These are phyloP conservation scores for Stegophylla sp. DNA, from an alignment of 2,888 invertebrate species.

Conservation along the genomic window DNA sequence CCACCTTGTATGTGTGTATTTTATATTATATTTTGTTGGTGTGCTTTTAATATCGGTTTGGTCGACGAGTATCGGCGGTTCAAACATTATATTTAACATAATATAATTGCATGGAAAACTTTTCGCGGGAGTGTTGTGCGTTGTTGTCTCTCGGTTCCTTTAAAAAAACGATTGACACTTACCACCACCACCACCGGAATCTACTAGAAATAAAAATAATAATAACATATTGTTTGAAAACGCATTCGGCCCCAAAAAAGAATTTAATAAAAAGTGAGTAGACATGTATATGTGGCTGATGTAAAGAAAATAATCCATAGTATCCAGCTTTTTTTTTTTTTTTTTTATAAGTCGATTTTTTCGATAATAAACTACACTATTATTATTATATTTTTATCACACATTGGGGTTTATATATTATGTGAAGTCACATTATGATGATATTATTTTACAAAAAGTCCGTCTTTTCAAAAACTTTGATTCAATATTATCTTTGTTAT, in stretches of 20 bases:
- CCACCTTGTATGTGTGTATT: not conserved
- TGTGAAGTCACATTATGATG: constrained; percentile 14
- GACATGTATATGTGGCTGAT: not conserved
- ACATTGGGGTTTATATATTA: constrained; percentile 19
- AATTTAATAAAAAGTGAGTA: constrained; percentile 45
- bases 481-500: not conserved
- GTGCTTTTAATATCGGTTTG: not conserved
- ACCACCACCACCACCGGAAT: constrained; percentile 15
- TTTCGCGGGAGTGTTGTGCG: not conserved
- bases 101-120: constrained; percentile 3
- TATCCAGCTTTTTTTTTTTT: constrained; percentile 18
- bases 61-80: constrained; percentile 11
- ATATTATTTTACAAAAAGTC: constrained; percentile 18
- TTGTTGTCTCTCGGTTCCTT: not conserved
- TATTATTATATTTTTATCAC: constrained; percentile 29
- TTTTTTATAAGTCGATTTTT: too few species aligned
- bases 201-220: constrained; percentile 21
- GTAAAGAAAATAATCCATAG: constrained; percentile 32
- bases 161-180: constrained; percentile 31
- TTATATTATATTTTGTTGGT: not conserved
- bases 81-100: constrained; percentile 27
- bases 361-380: too few species aligned
- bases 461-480: constrained; percentile 7
- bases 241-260: not conserved
- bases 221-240: constrained; percentile 20